Evolutionary conservation across 2,113 vertebrate species (phyloP), one percentile per base, ranked within the genome.

Genomic region (Malurus elegans): DNA sequence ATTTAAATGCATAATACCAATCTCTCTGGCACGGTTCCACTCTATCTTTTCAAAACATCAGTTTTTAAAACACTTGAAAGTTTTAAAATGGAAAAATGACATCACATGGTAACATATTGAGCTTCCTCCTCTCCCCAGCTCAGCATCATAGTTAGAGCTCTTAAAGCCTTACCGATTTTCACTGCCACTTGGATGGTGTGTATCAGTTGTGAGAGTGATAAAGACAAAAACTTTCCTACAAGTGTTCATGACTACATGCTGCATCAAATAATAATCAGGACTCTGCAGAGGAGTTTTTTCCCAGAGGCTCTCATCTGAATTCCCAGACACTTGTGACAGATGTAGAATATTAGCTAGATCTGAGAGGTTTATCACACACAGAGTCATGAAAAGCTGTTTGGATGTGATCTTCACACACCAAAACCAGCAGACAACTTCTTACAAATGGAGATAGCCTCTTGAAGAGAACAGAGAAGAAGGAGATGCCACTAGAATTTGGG

Each of bases 131-230:
- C 31, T 71, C 36, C 36, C 13, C 60, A 51, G 47, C 24, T 71
- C 60, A 70, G n/a, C 23, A 34, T 8, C 19, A 29, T 2, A 24
- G 19, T 16, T 60, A 45, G 24, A 57, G 14, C 51, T 0, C 0
- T 18, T 78, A 78, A 36, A 54, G 20, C 4, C 26, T 5, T 32
- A 45, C 6, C 21, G 36, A 5, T 1, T 1, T 26, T 2, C 21
- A 20, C 42, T 60, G 24, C 9, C 24, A 7, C 25, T 9, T 65
- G 16, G 20, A 48, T 25, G 34, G 25, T 7, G 8, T 24, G 16
- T 42, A 53, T 53, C 60, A 73, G 25, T 17, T 58, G 28, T 26
- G 42, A 79, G 18, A 65, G 4, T 11, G 31, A 73, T 32, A 38
- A 93, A 88, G 42, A 60, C 42, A 83, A 88, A 76, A 8, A 28